A percentile compares a stretch with the other conserved stretches of the same genome.
Conservation (phyloP, 1,140 invertebrate genomes). For the Sarcophaga peregrina region DNA sequence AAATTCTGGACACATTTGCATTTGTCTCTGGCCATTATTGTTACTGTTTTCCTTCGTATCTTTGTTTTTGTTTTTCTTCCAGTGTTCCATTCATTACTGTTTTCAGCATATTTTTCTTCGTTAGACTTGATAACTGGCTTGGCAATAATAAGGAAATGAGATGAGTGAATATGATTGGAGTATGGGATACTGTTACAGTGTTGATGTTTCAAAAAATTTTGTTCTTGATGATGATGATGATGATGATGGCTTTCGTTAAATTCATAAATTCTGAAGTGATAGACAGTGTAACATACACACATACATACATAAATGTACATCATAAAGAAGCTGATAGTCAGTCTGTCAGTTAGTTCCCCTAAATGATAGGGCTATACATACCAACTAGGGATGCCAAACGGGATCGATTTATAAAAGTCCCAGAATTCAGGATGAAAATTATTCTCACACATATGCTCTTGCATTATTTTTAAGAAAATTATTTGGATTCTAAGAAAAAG, state of each 20-base stretch:
- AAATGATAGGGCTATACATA: too few species aligned
- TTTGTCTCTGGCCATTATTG: slow-evolving; percentile 29
- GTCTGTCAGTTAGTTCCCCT: too few species aligned
- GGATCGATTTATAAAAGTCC: too few species aligned
- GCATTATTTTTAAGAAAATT: too few species aligned
- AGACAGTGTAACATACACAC: too few species aligned
- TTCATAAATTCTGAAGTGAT: background rate
- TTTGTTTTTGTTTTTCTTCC: background rate
- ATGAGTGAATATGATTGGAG: background rate
- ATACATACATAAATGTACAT: too few species aligned
- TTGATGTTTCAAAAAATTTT: background rate
- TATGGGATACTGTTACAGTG: background rate
- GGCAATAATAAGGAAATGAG: background rate
- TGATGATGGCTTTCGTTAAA: background rate
- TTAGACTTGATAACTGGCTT: background rate
- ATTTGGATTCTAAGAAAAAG: too few species aligned
- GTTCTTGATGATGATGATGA: background rate
- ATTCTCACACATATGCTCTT: too few species aligned
- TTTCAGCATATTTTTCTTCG: too few species aligned
- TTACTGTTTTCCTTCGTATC: background rate
- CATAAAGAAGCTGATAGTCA: too few species aligned
- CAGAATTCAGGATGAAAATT: too few species aligned
- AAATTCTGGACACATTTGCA: slow-evolving; percentile 41
- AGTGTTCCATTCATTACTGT: background rate
- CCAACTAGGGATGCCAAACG: too few species aligned